These are phyloP conservation scores for Periplaneta americana DNA, from an alignment of 1,140 invertebrate genomes.

Conservation along the genomic window DNA sequence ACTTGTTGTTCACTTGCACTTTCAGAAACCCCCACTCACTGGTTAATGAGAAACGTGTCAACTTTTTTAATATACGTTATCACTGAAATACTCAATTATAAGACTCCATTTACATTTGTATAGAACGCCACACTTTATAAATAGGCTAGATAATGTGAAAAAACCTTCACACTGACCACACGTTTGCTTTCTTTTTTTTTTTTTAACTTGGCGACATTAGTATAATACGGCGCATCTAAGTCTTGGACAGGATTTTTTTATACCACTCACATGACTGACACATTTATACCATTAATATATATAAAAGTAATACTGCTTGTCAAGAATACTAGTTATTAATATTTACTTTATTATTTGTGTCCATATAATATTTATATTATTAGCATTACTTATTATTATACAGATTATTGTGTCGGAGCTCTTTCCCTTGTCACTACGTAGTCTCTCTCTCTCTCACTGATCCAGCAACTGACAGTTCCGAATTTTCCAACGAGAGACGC, in stretches of 20 bases:
- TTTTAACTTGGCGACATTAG: background rate
- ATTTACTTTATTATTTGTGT: background rate
- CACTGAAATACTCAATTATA: background rate
- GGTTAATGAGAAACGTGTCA: background rate
- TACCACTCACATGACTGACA: constrained; percentile 7
- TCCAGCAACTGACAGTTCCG: background rate
- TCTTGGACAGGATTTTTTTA: constrained; percentile 4
- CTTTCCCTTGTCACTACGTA: background rate
- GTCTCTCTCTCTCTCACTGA: no score
- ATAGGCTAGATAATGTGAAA: background rate
- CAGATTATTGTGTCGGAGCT: background rate
- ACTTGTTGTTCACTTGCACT: background rate
- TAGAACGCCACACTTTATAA: background rate
- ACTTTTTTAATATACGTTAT: background rate
- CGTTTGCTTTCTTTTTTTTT: no score
- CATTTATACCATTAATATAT: constrained; percentile 3
- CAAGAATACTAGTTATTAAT: background rate
- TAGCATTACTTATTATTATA: background rate
- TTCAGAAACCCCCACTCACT: background rate
- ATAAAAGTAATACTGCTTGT: constrained; percentile 9
- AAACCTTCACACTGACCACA: background rate
- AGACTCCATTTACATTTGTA: background rate
- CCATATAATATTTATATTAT: background rate
- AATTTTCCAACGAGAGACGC: background rate
- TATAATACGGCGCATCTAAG: background rate